Conservation (phyloP, 2,797 vertebrate species). For the Syndactyla subalaris region DNA sequence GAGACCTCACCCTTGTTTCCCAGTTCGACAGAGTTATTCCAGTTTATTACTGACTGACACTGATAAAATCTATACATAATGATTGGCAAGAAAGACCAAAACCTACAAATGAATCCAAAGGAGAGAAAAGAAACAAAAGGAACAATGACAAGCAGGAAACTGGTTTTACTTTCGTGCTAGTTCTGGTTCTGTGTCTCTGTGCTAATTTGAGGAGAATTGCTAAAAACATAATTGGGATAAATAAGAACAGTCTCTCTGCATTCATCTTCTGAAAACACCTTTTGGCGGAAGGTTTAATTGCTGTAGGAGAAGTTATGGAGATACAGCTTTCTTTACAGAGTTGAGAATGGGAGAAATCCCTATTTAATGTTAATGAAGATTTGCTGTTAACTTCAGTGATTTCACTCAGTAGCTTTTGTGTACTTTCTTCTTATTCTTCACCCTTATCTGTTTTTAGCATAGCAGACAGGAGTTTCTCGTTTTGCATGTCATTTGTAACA, state of each 20-base stretch:
- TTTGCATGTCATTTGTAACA: neutral
- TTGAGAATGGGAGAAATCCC: neutral
- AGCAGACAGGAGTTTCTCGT: neutral
- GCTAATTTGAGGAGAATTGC: neutral
- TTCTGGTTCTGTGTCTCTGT: neutral
- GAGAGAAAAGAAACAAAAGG: neutral
- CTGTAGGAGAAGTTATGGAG: neutral
- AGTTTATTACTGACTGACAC: neutral
- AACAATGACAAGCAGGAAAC: neutral
- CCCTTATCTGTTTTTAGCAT: neutral
- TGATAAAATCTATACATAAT: neutral
- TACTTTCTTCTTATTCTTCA: neutral
- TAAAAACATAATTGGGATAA: neutral
- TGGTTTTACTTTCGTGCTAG: neutral
- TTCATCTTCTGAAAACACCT: neutral
- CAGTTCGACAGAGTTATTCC: neutral
- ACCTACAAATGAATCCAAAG: neutral
- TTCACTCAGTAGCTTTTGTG: neutral
- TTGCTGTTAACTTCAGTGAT: neutral
- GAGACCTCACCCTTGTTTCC: neutral
- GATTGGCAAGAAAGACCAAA: neutral
- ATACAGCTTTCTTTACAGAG: neutral
- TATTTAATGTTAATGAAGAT: neutral
- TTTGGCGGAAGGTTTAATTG: neutral
- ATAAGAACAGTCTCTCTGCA: neutral